Base-by-base conservation (phyloP, 2,113 vertebrate genomes). In the Alosa alosa region DNA sequence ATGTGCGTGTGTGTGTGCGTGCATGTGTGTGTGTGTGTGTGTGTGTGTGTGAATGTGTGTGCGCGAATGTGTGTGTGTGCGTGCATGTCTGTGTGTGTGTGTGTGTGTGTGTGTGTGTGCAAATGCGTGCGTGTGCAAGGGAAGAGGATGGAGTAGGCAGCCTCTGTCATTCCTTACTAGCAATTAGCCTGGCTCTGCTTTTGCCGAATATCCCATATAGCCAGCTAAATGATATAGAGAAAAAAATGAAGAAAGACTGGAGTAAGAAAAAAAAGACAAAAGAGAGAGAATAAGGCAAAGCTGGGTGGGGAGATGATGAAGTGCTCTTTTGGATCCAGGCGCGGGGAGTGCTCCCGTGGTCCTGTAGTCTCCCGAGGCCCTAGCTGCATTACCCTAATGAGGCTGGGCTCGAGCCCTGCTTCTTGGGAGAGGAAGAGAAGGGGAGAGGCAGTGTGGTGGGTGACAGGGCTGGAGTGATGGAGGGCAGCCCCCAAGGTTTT, bases 331-430 rank as follows among this genome's bases (percentile, higher is more conserved):
- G 90, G 90, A 93, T 89, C 89, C 84, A 84, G n/a, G 88, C 93
- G 90, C 90, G 90, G 87, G 83, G 89, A 92, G 91, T 90, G 90
- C 92, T 92, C 93, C 91, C 89, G 88, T 87, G 88, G 90, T 90
- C 92, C 92, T 91, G 92, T 89, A 91, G 90, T 93, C 93, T 93
- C 88, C 18, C 85, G 90, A 93, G 91, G 90, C 88, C 91, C 90
- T 89, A 88, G 93, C 93, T 94, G 91, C 92, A 93, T 95, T 94
- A 94, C 90, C 90, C 91, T 94, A 93, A 94, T 93, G 92, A 93
- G 92, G 90, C 91, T 87, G 89, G 91, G 89, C 86, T 68, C 0
- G 1, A 25, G 92, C 92, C 88, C 83, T 83, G 85, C 90, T 92
- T 89, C 86, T 83, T 72, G 83, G 86, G 88, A 90, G 89, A 50